phyloP scores from a whole-genome alignment of 2,797 vertebrate species.

The Botia kubotai region DNA sequence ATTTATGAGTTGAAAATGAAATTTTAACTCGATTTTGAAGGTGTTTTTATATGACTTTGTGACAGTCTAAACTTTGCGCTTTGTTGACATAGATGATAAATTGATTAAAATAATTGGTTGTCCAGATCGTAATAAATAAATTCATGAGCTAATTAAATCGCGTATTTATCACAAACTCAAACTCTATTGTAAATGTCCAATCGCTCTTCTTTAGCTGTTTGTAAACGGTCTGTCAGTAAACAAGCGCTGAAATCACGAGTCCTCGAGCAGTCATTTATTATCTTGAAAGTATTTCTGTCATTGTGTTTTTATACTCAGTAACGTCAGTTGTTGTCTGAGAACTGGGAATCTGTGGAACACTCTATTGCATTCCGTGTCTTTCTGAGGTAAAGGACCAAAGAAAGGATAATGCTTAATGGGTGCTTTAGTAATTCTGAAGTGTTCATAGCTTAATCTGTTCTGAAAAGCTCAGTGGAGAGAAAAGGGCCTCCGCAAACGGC shows the following conservation, averaged over 20 bases:
- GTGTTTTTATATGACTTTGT: not conserved
- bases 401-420: slow-evolving; percentile 88
- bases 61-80: not conserved
- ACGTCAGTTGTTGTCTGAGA: slow-evolving; percentile 7
- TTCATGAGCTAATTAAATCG: not conserved
- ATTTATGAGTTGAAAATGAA: not conserved
- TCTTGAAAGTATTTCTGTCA: slow-evolving; percentile 24
- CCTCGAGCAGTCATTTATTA: slow-evolving; percentile 3
- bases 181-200: not conserved
- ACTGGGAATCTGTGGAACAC: slow-evolving; percentile 61
- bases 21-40: not conserved
- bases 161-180: slow-evolving; percentile 1
- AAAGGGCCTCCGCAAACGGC: slow-evolving; percentile 88
- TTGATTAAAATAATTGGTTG: not conserved
- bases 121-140: not conserved
- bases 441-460: slow-evolving; percentile 99
- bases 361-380: slow-evolving; percentile 69
- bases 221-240: not conserved
- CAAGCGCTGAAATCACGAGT: slow-evolving; percentile 4
- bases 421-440: slow-evolving; percentile 98
- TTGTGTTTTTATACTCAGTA: slow-evolving; percentile 31
- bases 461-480: slow-evolving; percentile 98
- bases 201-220: not conserved
- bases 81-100: no score
- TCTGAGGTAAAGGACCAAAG: slow-evolving; percentile 72